phyloP scores from a whole-genome alignment of 1,140 invertebrate genomes.

The Pissodes strobi region DNA sequence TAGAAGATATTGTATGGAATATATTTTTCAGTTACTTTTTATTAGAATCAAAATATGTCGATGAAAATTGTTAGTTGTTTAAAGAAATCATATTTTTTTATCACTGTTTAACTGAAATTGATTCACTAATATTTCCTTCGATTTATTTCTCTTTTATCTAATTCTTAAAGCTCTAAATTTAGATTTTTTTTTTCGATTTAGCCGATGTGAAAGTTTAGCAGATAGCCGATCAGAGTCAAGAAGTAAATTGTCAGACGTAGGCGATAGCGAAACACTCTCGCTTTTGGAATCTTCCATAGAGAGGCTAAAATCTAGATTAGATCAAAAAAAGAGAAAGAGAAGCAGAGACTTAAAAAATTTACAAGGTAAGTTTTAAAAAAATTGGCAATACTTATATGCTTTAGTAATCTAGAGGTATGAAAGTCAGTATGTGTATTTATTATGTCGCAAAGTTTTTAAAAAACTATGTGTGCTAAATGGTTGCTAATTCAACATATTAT shows the following conservation, averaged over 20 bases:
- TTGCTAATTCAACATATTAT: too few species aligned
- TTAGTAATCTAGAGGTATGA: background rate
- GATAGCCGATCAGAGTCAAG: slow-evolving; percentile 11
- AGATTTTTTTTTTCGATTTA: too few species aligned
- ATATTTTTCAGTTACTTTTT: too few species aligned
- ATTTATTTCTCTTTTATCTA: too few species aligned
- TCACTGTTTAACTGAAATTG: too few species aligned
- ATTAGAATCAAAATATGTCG: too few species aligned
- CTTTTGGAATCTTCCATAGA: slow-evolving; percentile 54
- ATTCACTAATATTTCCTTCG: too few species aligned
- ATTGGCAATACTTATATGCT: too few species aligned
- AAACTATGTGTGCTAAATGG: background rate
- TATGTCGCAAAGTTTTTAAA: background rate
- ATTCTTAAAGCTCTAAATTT: too few species aligned
- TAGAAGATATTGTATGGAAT: too few species aligned
- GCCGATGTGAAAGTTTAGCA: slow-evolving; percentile 18
- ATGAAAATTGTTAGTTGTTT: too few species aligned
- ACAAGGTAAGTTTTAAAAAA: background rate
- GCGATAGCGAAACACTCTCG: slow-evolving; percentile 43
- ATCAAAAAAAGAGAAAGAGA: slow-evolving; percentile 45
- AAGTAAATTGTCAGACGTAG: slow-evolving; percentile 50
- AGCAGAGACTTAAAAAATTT: slow-evolving; percentile 25
- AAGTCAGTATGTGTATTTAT: background rate
- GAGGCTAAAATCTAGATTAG: slow-evolving; percentile 37
- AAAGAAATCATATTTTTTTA: too few species aligned